Evolutionary conservation across 2,888 invertebrate genomes (phyloP), one percentile per base, ranked within the genome.

Genomic region (Euphydryas editha): DNA sequence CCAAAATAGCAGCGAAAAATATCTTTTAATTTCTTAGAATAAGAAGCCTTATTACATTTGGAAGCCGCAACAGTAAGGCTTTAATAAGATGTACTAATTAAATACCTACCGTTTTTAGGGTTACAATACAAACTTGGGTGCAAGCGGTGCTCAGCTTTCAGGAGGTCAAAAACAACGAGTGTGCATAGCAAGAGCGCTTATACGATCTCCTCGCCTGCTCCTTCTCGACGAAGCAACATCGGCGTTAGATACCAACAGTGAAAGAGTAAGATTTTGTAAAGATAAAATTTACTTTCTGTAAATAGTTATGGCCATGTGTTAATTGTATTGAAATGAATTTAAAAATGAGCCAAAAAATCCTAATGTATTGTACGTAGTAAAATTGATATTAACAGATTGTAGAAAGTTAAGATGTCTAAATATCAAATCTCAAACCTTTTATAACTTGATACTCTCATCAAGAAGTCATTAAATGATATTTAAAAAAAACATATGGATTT

Each of bases 101-200:
- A 10, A 11, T 46, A 46, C 8, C 11, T 47, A 20, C 18, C 17
- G 3, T 71, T 72, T n/a, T 1, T 74, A 95, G 94, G 94, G 95
- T 39, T 96, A 96, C 81, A 94, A 96, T 56, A 96, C 96, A 13
- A 93, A 94, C 69, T 94, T 96, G 24, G 96, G 96, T 0, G 93
- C 96, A 59, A 82, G 84, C 72, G 96, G 96, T 1, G 95, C 95
- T 0, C 96, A 96, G 75, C 81, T 96, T 55, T 96, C 96, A 36
- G 92, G 90, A 5, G 96, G 96, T 0, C 96, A 96, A 85, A 96
- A 96, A 77, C 96, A 96, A 81, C 89, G 96, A 57, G 95, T 96
- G 62, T 96, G 96, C 66, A 96, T 96, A 62, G 96, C 96, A 1
- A 86, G 96, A 65, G 96, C 96, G 0, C 89, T 96, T 13, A 92